phyloP scores from a whole-genome alignment of 2,888 invertebrate genomes.

The Allygus modestus region DNA sequence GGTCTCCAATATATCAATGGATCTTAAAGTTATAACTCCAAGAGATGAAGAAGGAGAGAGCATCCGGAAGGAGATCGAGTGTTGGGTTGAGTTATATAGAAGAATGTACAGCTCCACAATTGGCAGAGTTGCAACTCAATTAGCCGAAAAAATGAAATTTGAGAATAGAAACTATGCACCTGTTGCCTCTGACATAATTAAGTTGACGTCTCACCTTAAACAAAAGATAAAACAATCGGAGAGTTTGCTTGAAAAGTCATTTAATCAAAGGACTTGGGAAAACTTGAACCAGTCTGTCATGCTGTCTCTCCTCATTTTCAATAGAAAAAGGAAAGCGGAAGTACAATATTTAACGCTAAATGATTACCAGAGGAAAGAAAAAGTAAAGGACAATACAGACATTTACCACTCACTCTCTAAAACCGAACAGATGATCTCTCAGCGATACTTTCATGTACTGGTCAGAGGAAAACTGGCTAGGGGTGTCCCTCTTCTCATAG shows the following conservation, averaged over 20 bases:
- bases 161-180: neutral
- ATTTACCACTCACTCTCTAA: neutral
- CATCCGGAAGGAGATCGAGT: neutral
- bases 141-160: neutral
- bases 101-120: neutral
- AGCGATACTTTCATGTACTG: neutral
- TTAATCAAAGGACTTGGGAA: neutral
- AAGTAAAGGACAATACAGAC: neutral
- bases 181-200: neutral
- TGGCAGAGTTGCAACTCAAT: neutral
- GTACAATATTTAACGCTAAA: neutral
- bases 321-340: neutral
- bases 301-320: neutral
- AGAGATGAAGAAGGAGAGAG: neutral
- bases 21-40: neutral
- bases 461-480: conserved; percentile 23
- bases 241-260: neutral
- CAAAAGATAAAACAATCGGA: neutral
- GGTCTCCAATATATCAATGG: neutral
- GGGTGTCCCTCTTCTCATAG: neutral
- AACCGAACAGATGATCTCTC: neutral
- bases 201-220: neutral
- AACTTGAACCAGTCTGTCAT: neutral
- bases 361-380: neutral
- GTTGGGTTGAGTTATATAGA: neutral